Conservation (phyloP, 1,140 invertebrate genomes). For the Hydropsyche tenuis region DNA sequence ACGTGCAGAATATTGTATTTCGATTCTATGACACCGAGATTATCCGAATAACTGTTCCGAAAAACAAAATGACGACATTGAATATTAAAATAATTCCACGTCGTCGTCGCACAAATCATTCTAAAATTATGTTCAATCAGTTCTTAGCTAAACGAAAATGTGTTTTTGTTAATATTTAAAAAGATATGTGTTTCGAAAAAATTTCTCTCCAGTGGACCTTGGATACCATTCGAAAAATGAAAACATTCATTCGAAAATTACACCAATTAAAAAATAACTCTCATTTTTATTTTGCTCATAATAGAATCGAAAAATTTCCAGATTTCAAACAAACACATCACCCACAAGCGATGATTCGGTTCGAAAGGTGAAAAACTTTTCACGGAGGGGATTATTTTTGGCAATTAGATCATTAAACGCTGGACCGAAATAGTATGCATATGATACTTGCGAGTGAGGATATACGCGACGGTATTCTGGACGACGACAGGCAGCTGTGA, state of each 20-base stretch:
- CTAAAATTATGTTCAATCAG: not conserved
- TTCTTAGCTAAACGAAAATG: not conserved
- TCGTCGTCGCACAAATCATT: slow-evolving; percentile 8
- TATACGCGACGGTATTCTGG: slow-evolving; percentile 7
- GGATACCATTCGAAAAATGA: too few relatives aligned
- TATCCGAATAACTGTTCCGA: too few relatives aligned
- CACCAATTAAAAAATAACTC: too few relatives aligned
- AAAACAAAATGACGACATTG: not conserved
- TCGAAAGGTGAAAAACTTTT: slow-evolving; percentile 15
- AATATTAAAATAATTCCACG: not conserved
- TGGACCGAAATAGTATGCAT: slow-evolving; percentile 34
- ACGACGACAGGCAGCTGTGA: slow-evolving; percentile 12
- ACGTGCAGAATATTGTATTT: too few relatives aligned
- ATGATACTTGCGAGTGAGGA: slow-evolving; percentile 25
- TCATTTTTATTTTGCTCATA: too few relatives aligned
- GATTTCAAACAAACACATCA: too few relatives aligned
- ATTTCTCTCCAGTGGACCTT: too few relatives aligned
- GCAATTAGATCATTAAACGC: slow-evolving; percentile 37
- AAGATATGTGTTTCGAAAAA: too few relatives aligned
- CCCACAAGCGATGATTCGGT: not conserved
- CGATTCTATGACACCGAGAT: too few relatives aligned
- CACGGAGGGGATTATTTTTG: slow-evolving; percentile 25
- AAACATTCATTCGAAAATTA: too few relatives aligned
- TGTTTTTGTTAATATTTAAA: too few relatives aligned
- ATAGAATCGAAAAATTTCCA: too few relatives aligned